phyloP scores from a whole-genome alignment of 37 sponge, comb jelly and placozoan species.

The Bolinopsis microptera region DNA sequence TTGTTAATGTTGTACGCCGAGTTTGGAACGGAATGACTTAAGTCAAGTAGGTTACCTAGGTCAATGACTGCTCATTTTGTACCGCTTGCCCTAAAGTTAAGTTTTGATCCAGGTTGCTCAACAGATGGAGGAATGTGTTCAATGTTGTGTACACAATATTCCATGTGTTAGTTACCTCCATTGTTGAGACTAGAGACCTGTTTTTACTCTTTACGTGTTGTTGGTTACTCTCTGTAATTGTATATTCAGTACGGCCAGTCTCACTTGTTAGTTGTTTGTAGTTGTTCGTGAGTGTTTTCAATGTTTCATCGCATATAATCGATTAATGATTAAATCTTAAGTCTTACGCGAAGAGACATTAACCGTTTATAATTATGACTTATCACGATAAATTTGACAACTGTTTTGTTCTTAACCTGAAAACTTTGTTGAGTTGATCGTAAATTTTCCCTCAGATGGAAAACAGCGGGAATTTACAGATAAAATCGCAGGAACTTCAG shows the following conservation, averaged over 20 bases:
- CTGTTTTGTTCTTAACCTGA: too few relatives aligned
- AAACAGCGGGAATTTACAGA: conserved; percentile 62
- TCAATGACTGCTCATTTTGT: background rate
- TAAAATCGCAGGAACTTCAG: conserved; percentile 60
- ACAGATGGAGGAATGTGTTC: background rate
- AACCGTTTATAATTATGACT: too few relatives aligned
- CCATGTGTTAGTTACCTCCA: background rate
- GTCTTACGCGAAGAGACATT: too few relatives aligned
- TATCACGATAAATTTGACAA: too few relatives aligned
- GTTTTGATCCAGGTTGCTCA: background rate
- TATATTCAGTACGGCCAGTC: too few relatives aligned
- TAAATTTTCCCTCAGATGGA: conserved; percentile 47
- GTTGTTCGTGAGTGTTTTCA: too few relatives aligned
- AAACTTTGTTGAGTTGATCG: too few relatives aligned
- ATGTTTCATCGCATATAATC: too few relatives aligned
- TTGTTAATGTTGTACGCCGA: background rate
- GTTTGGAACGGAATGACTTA: background rate
- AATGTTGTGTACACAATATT: background rate
- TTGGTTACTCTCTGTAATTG: too few relatives aligned
- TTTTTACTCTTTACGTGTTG: too few relatives aligned
- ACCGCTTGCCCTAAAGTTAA: background rate
- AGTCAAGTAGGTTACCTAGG: background rate
- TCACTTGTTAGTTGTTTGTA: too few relatives aligned
- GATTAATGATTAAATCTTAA: too few relatives aligned
- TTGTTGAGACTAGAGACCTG: background rate